phyloP scores from a whole-genome alignment of 2,113 vertebrate genomes.

The Hippoglossus stenolepis region DNA sequence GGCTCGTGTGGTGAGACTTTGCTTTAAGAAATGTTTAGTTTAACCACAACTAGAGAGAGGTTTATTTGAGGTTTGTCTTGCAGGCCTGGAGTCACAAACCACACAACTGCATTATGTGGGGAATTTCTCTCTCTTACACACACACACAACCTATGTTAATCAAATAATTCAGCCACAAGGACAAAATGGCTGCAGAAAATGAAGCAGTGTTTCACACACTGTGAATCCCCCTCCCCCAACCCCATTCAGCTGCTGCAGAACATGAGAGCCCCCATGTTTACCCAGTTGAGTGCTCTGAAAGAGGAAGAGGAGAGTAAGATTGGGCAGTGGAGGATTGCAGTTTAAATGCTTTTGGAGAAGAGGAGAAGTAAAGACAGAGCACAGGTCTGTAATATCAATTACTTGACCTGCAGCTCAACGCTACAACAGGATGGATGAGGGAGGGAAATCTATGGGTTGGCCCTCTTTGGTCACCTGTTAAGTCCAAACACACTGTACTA shows the following conservation, averaged over 20 bases:
- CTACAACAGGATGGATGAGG: too few relatives aligned
- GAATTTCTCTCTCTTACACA: neutral
- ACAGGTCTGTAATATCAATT: too few relatives aligned
- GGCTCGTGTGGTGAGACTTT: neutral
- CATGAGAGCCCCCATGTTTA: slow-evolving; percentile 49
- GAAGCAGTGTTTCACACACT: slow-evolving; percentile 27
- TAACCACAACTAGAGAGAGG: neutral
- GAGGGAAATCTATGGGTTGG: too few relatives aligned
- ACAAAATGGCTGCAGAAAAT: slow-evolving; percentile 49
- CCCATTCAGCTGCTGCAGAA: slow-evolving; percentile 54
- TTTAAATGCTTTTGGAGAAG: slow-evolving; percentile 8
- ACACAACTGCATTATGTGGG: slow-evolving; percentile 11
- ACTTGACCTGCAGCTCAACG: too few relatives aligned
- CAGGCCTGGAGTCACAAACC: slow-evolving; percentile 4
- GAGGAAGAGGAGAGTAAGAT: slow-evolving; percentile 9
- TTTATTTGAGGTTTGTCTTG: slow-evolving; percentile 1
- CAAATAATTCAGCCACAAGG: slow-evolving; percentile 28
- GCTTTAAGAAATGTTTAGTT: slow-evolving; percentile 3
- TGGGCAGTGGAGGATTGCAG: neutral
- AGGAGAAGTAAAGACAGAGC: neutral
- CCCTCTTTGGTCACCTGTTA: too few relatives aligned
- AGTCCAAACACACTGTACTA: too few relatives aligned
- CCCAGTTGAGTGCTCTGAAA: neutral
- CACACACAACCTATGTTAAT: slow-evolving; percentile 34
- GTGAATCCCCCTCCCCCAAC: neutral